Percentiles rank a stretch among this genome's conserved stretches.
phyloP scores from a whole-genome alignment of 2,888 invertebrate species.

The Tenthredo notha region DNA sequence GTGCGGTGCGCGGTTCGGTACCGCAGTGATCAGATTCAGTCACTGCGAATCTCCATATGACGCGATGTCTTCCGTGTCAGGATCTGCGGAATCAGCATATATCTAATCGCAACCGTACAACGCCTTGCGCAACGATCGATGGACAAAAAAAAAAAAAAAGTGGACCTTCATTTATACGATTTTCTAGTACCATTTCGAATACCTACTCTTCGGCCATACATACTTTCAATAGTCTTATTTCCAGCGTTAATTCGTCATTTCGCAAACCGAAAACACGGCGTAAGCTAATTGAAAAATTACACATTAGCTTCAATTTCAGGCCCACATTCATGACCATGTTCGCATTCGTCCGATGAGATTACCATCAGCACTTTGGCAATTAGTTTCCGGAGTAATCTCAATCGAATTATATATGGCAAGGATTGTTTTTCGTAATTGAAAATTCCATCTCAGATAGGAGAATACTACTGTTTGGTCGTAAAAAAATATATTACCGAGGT shows the following conservation, averaged over 20 bases:
- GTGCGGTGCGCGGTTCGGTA: conserved; percentile 36
- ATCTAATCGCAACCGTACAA: not conserved
- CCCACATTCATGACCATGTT: not conserved
- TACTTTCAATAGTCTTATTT: not conserved
- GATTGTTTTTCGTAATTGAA: not conserved
- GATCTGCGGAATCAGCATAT: conserved; percentile 34
- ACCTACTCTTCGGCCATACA: not conserved
- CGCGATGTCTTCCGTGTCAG: conserved; percentile 46
- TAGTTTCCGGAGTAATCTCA: no score
- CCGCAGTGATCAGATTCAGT: conserved; percentile 47
- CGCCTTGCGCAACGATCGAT: conserved; percentile 30
- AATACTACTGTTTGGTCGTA: not conserved
- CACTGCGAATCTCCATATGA: conserved; percentile 39
- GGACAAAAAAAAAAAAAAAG: not conserved
- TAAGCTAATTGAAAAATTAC: not conserved
- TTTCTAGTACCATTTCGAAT: not conserved
- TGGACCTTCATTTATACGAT: not conserved
- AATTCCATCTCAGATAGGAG: not conserved
- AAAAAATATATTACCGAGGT: not conserved
- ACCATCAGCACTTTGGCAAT: not conserved
- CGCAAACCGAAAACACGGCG: not conserved
- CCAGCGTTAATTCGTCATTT: not conserved
- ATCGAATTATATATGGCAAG: not conserved
- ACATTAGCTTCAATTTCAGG: not conserved
- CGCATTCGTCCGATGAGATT: not conserved